phyloP scores from a whole-genome alignment of 2,888 invertebrate genomes.

The Ischnus inquisitorius region DNA sequence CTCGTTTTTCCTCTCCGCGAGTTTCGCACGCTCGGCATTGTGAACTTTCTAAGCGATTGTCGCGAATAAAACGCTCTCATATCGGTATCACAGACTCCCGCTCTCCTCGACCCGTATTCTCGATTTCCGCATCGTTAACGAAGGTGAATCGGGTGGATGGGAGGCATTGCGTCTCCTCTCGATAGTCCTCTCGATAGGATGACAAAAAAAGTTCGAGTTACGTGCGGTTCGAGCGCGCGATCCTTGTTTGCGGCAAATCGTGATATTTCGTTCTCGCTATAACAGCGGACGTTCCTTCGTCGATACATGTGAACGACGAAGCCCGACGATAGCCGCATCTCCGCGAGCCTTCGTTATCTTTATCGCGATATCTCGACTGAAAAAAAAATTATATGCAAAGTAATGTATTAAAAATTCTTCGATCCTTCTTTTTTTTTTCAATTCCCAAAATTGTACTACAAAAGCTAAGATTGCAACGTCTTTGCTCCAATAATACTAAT shows the following conservation, averaged over 20 bases:
- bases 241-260: slow-evolving; percentile 42
- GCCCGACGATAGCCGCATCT: slow-evolving; percentile 1
- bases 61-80: slow-evolving; percentile 47
- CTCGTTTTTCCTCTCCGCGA: slow-evolving; percentile 18
- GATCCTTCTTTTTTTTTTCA: neutral
- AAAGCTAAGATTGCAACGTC: too few relatives aligned
- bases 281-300: slow-evolving; percentile 54
- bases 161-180: slow-evolving; percentile 35
- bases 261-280: slow-evolving; percentile 48
- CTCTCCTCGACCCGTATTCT: neutral
- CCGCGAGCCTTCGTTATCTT: slow-evolving; percentile 34
- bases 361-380: neutral
- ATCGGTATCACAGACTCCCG: neutral
- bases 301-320: slow-evolving; percentile 37
- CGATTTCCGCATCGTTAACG: slow-evolving; percentile 48
- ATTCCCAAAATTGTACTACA: too few relatives aligned
- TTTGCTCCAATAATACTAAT: too few relatives aligned
- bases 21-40: neutral
- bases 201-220: slow-evolving; percentile 48
- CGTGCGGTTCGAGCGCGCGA: slow-evolving; percentile 31
- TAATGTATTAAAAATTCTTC: too few relatives aligned
- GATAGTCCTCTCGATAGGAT: slow-evolving; percentile 33
- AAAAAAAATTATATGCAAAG: neutral
- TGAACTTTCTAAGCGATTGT: slow-evolving; percentile 53
- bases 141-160: slow-evolving; percentile 59